Evolutionary conservation across 2,113 vertebrate genomes (phyloP), one percentile per base, ranked within the genome.

Genomic region (Himantopus leucocephalus): DNA sequence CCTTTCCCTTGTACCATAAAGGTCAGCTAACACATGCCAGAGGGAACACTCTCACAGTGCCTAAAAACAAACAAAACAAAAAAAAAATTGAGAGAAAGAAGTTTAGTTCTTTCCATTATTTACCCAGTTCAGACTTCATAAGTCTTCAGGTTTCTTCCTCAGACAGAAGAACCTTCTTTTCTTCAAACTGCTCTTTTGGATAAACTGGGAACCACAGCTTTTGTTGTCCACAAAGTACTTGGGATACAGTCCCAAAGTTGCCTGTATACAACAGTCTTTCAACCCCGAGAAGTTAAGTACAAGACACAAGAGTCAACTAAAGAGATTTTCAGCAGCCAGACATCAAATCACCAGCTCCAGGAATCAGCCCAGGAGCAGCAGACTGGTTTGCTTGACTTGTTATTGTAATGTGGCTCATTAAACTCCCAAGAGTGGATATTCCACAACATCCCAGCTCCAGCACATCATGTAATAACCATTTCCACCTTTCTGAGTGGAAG

Each of bases 361-460:
- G 85, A 91, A 95, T 94, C 92, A 58, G 47, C 90, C 95, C 94
- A 96, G 72, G 53, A 85, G 79, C 67, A 87, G 85, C 83, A 72
- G 85, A 78, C 89, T 74, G 71, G 86, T 96, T 96, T 93, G 88
- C 80, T 95, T 60, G 80, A 74, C 97, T 93, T 2, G 14, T 97
- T 91, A 90, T 37, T 92, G 35, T 74, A 82, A 89, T 86, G 56
- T 34, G 63, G 59, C 85, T 97, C 92, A 88, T 97, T 96, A 95
- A 94, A 75, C 63, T 94, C 74, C 76, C 82, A 34, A 34, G 74
- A 92, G 74, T 97, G 67, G 72, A 91, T 67, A 72, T 52, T 94
- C 94, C 89, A 93, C 73, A 73, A 58, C 67, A 85, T 59, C 89
- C 91, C 67, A 29, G 88, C 68, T 91, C 47, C 92, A 81, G 41